Evolutionary conservation across 1,140 invertebrate species (phyloP).

Genomic region (Meloidogyne floridensis): DNA sequence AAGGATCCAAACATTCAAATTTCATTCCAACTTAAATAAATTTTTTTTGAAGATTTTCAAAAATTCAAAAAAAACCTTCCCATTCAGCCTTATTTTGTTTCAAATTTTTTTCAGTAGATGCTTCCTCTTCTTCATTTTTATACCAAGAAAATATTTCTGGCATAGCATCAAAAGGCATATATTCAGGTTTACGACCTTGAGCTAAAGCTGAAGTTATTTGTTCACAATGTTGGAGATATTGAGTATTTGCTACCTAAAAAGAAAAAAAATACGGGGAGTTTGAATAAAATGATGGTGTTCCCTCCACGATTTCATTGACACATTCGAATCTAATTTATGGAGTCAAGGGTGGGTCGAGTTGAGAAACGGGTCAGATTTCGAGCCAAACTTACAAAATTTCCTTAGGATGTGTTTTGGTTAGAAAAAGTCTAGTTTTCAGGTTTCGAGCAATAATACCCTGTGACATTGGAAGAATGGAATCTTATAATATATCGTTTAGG

Average conservation of each 20-base stretch:
- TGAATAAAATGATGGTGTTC: background rate
- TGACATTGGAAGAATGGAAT: too few species aligned
- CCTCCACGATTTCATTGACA: too few species aligned
- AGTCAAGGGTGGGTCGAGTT: too few species aligned
- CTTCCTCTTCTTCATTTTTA: background rate
- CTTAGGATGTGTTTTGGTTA: too few species aligned
- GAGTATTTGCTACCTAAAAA: conserved; percentile 36
- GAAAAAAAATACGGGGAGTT: too few species aligned
- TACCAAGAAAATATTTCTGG: background rate
- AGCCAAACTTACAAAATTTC: too few species aligned
- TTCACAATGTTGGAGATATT: conserved; percentile 19
- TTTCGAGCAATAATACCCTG: too few species aligned
- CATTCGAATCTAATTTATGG: too few species aligned
- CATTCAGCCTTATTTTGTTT: background rate
- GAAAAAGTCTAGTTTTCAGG: too few species aligned
- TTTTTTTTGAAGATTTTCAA: background rate
- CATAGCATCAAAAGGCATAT: background rate
- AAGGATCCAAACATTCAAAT: conserved; percentile 51
- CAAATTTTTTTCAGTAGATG: background rate
- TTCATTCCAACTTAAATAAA: conserved; percentile 39
- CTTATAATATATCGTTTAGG: too few species aligned
- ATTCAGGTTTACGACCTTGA: background rate
- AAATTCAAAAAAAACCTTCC: background rate
- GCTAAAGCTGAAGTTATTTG: background rate
- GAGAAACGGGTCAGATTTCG: too few species aligned